These are phyloP conservation scores for Isaurus tuberculatus DNA, from an alignment of 92 coral and sea anemone species.

Conservation along the genomic window DNA sequence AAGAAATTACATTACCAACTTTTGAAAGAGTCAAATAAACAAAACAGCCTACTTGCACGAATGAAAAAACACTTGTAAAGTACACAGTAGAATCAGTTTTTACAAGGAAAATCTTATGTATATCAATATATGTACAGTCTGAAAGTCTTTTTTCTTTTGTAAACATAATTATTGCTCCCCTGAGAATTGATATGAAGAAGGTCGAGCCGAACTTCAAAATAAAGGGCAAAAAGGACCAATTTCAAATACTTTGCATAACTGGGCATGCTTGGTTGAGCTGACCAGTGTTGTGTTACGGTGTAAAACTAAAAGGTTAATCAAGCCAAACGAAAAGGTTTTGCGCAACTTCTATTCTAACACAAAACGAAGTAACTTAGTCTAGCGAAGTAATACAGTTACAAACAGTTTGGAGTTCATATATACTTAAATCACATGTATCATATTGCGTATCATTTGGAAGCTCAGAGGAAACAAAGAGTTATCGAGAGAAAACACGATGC, in stretches of 20 bases:
- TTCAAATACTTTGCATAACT: constrained; percentile 20
- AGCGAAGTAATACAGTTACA: neutral
- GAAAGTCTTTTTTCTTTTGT: no score
- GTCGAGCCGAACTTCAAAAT: no score
- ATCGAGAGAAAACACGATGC: constrained; percentile 68
- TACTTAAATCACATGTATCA: constrained; percentile 54
- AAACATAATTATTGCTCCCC: neutral
- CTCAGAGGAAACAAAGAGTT: constrained; percentile 75
- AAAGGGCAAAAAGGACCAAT: no score
- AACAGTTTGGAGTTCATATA: neutral
- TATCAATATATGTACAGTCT: no score
- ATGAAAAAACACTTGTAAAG: no score
- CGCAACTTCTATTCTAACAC: neutral
- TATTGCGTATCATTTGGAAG: constrained; percentile 79
- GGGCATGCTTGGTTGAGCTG: constrained; percentile 4
- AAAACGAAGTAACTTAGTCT: neutral
- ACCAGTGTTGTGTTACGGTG: neutral
- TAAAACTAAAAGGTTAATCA: constrained; percentile 29
- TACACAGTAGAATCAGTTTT: no score
- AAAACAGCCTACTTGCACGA: no score
- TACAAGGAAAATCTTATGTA: no score
- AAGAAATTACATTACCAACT: neutral
- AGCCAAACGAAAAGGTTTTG: constrained; percentile 8
- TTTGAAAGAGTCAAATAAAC: no score
- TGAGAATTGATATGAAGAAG: neutral